phyloP scores from a whole-genome alignment of 2,113 vertebrate species.

The Anarrhichthys ocellatus region DNA sequence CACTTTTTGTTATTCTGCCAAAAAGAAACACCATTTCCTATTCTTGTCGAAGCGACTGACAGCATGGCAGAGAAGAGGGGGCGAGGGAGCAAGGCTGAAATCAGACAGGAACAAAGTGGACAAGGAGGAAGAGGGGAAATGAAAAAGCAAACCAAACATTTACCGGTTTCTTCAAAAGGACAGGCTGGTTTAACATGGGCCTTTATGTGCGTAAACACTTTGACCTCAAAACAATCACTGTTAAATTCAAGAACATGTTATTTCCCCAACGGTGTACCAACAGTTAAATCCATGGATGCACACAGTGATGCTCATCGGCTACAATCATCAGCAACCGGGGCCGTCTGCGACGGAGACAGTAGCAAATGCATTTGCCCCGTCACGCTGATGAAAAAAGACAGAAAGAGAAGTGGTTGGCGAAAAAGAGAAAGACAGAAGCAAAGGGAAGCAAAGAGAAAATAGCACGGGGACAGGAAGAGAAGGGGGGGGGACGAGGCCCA shows the following conservation, averaged over 20 bases:
- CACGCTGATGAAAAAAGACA: slow-evolving; percentile 15
- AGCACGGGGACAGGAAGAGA: slow-evolving; percentile 71
- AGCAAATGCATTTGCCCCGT: slow-evolving; percentile 35
- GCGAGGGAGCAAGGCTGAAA: background rate
- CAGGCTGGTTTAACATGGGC: background rate
- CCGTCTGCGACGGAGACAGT: background rate
- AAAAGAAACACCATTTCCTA: slow-evolving; percentile 50
- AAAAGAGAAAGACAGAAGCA: slow-evolving; percentile 14
- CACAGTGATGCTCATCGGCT: background rate
- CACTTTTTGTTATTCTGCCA: slow-evolving; percentile 27
- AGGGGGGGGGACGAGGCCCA: slow-evolving; percentile 59
- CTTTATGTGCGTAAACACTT: background rate
- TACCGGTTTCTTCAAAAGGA: background rate
- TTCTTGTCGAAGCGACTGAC: slow-evolving; percentile 26
- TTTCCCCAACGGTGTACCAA: background rate
- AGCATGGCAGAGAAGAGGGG: background rate
- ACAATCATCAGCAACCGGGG: background rate
- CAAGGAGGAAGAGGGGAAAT: slow-evolving; percentile 7
- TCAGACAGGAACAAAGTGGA: background rate
- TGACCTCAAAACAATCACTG: background rate
- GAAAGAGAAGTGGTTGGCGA: slow-evolving; percentile 11
- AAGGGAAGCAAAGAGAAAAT: slow-evolving; percentile 55
- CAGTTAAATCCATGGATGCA: background rate
- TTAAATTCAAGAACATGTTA: background rate
- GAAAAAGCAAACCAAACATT: slow-evolving; percentile 1